phyloP scores from a whole-genome alignment of 1,140 invertebrate genomes.

The Dufourea novaeangliae region DNA sequence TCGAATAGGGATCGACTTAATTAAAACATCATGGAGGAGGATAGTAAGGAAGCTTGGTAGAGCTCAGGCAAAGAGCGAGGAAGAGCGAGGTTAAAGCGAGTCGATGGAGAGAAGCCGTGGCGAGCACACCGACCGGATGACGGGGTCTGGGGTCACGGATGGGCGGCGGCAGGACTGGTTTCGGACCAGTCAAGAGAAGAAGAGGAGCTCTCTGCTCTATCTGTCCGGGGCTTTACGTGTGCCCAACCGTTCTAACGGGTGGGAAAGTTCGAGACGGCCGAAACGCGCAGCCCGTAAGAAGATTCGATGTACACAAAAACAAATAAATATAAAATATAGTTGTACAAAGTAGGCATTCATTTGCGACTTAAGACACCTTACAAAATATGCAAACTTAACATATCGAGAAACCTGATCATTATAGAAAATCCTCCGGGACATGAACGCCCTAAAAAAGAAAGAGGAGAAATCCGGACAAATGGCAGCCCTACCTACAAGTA shows the following conservation, averaged over 20 bases:
- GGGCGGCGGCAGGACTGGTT: slow-evolving; percentile 79
- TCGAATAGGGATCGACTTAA: slow-evolving; percentile 47
- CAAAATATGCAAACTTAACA: no score
- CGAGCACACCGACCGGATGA: slow-evolving; percentile 64
- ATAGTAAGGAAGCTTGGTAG: slow-evolving; percentile 29
- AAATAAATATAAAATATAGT: no score
- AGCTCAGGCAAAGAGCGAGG: neutral
- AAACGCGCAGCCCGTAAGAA: slow-evolving; percentile 39
- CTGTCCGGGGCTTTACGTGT: slow-evolving; percentile 69
- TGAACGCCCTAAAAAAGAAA: no score
- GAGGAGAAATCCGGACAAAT: no score
- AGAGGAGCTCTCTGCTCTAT: slow-evolving; percentile 68
- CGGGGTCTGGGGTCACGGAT: slow-evolving; percentile 79
- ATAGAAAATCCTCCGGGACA: no score
- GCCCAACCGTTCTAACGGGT: slow-evolving; percentile 73
- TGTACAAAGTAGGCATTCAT: no score
- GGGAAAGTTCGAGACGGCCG: slow-evolving; percentile 51
- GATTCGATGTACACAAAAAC: neutral
- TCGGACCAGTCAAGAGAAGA: slow-evolving; percentile 74
- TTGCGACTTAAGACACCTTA: neutral
- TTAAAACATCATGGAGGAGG: slow-evolving; percentile 59
- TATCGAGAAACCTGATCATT: no score
- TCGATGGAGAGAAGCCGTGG: slow-evolving; percentile 30
- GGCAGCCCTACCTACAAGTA: no score
- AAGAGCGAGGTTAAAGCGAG: slow-evolving; percentile 42